phyloP scores from a whole-genome alignment of 1,140 invertebrate genomes.

The Littorina saxatilis region DNA sequence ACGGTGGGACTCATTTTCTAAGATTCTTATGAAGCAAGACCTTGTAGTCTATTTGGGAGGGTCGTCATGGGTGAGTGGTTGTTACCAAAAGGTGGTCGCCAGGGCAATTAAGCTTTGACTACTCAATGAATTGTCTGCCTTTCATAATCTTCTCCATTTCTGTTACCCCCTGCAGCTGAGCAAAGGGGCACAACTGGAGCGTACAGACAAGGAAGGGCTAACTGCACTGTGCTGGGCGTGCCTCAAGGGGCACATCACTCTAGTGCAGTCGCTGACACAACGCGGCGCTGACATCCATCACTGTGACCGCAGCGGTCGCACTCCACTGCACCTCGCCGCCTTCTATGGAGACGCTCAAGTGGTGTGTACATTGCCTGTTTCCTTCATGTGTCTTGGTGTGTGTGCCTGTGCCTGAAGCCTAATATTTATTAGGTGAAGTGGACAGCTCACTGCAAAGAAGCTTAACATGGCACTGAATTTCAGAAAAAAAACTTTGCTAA shows the following conservation, averaged over 20 bases:
- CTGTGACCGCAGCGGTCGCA: conserved; percentile 89
- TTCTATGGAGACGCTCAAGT: conserved; percentile 84
- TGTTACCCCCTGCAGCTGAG: too few relatives aligned
- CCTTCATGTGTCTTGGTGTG: neutral
- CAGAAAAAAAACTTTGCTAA: too few relatives aligned
- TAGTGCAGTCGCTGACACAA: conserved; percentile 87
- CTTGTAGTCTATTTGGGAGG: too few relatives aligned
- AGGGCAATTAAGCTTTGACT: too few relatives aligned
- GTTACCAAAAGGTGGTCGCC: too few relatives aligned
- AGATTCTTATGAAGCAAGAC: too few relatives aligned
- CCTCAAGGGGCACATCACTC: conserved; percentile 87
- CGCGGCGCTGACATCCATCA: conserved; percentile 87
- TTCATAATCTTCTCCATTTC: too few relatives aligned
- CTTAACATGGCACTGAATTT: neutral
- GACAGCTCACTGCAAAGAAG: too few relatives aligned
- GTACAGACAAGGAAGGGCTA: conserved; percentile 90
- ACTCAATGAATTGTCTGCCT: too few relatives aligned
- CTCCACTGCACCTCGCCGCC: conserved; percentile 92
- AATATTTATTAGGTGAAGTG: too few relatives aligned
- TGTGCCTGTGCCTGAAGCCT: neutral
- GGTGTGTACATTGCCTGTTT: conserved; percentile 63
- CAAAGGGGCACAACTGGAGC: conserved; percentile 85
- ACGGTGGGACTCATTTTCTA: too few relatives aligned
- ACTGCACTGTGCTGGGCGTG: conserved; percentile 94
- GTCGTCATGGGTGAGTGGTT: too few relatives aligned